Evolutionary conservation across 1,140 invertebrate genomes (phyloP).

Genomic region (Drosophila sechellia): DNA sequence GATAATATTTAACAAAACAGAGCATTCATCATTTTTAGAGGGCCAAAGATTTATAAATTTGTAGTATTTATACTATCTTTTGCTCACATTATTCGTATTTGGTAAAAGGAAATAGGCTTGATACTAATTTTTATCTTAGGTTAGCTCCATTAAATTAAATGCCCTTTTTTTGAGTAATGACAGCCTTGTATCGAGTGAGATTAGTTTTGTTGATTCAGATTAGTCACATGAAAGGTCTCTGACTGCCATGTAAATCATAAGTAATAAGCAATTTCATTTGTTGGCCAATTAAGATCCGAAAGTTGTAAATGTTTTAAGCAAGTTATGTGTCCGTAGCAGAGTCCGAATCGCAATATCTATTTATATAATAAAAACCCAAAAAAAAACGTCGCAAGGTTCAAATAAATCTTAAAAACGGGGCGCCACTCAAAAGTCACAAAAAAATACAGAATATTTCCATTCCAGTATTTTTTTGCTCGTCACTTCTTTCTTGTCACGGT

Average conservation of each 20-base stretch:
- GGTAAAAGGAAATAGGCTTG: neutral
- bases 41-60: neutral
- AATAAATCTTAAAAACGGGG: constrained; percentile 9
- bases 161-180: neutral
- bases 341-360: constrained; percentile 78
- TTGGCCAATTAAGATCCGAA: constrained; percentile 66
- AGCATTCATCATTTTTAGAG: neutral
- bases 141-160: neutral
- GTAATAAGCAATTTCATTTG: constrained; percentile 72
- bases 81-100: neutral
- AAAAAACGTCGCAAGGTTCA: constrained; percentile 15
- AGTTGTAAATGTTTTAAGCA: constrained; percentile 56
- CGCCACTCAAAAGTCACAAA: constrained; percentile 8
- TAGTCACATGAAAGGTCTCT: constrained; percentile 48
- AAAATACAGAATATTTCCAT: constrained; percentile 3
- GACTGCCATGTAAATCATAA: constrained; percentile 59
- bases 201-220: constrained; percentile 55
- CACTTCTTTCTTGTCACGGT: neutral
- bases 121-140: neutral
- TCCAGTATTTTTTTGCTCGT: constrained; percentile 6
- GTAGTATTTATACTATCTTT: neutral
- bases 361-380: constrained; percentile 74
- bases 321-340: constrained; percentile 64
- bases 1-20: neutral
- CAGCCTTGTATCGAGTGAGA: constrained; percentile 20